Conservation (phyloP, 2,888 invertebrate species). For the Trisateles emortualis region DNA sequence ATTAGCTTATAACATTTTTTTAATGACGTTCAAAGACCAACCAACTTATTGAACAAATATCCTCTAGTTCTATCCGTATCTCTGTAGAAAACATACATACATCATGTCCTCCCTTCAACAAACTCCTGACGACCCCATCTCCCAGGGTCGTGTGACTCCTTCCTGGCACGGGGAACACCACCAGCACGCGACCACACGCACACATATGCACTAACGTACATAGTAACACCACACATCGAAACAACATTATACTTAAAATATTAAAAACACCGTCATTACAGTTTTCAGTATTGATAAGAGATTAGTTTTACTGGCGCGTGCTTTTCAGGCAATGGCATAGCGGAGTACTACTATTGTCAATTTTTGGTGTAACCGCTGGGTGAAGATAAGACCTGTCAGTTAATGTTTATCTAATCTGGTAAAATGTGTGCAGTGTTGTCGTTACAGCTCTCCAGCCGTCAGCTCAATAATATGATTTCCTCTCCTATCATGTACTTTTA, state of each 20-base stretch:
- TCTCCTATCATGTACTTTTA: too few relatives aligned
- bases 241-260: constrained; percentile 20
- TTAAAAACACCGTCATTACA: too few relatives aligned
- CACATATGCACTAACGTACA: constrained; percentile 27
- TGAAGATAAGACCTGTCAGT: constrained; percentile 14
- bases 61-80: too few relatives aligned
- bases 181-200: constrained; percentile 46
- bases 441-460: background rate
- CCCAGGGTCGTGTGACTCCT: constrained; percentile 58
- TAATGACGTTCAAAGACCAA: too few relatives aligned
- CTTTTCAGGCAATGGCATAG: background rate
- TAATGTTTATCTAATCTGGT: constrained; percentile 15
- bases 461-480: background rate
- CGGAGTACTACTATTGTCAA: background rate
- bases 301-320: too few relatives aligned
- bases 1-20: too few relatives aligned
- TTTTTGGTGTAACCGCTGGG: background rate
- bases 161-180: constrained; percentile 60
- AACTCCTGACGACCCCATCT: constrained; percentile 54
- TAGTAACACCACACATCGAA: constrained; percentile 22
- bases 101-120: constrained; percentile 62
- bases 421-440: background rate
- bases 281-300: too few relatives aligned
- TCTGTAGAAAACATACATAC: constrained; percentile 47
- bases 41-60: too few relatives aligned